A percentile compares a stretch with the other conserved stretches of the same genome.
Evolutionary conservation across 2,113 vertebrate genomes (phyloP).

Genomic region (Dromaius novaehollandiae): DNA sequence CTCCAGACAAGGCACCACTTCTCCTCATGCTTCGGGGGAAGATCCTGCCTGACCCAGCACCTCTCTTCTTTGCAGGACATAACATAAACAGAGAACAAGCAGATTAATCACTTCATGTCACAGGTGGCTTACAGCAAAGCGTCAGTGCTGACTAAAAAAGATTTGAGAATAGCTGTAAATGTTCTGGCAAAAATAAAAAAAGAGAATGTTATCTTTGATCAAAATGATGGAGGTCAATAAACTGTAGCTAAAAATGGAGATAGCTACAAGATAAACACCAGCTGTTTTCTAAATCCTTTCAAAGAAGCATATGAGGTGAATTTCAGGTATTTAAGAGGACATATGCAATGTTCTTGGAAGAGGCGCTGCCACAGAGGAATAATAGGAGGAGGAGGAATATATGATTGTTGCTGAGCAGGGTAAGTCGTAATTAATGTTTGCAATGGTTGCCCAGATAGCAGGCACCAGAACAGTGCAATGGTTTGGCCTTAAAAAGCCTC

Average conservation of each 20-base stretch:
- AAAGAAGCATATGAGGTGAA: background rate
- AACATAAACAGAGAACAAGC: background rate
- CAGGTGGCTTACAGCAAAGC: slow-evolving; percentile 44
- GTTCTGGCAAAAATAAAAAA: background rate
- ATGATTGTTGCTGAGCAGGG: background rate
- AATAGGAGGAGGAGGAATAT: background rate
- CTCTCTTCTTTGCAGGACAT: background rate
- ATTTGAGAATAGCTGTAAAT: slow-evolving; percentile 25
- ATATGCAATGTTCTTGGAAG: slow-evolving; percentile 33
- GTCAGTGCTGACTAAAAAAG: slow-evolving; percentile 6
- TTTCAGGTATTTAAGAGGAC: slow-evolving; percentile 57
- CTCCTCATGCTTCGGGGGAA: background rate
- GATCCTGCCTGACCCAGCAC: background rate
- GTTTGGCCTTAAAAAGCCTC: slow-evolving; percentile 56
- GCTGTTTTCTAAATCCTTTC: slow-evolving; percentile 51
- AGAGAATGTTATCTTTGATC: slow-evolving; percentile 11
- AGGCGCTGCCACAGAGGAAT: background rate
- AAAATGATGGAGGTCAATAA: slow-evolving; percentile 51
- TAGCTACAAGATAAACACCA: slow-evolving; percentile 62
- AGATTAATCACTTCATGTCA: background rate
- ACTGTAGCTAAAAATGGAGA: slow-evolving; percentile 60
- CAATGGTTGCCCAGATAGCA: background rate
- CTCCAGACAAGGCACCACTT: background rate
- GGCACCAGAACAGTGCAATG: slow-evolving; percentile 7
- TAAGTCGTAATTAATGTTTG: slow-evolving; percentile 24